phyloP scores from a whole-genome alignment of 2,113 vertebrate genomes.

The Monarcha castaneiventris region DNA sequence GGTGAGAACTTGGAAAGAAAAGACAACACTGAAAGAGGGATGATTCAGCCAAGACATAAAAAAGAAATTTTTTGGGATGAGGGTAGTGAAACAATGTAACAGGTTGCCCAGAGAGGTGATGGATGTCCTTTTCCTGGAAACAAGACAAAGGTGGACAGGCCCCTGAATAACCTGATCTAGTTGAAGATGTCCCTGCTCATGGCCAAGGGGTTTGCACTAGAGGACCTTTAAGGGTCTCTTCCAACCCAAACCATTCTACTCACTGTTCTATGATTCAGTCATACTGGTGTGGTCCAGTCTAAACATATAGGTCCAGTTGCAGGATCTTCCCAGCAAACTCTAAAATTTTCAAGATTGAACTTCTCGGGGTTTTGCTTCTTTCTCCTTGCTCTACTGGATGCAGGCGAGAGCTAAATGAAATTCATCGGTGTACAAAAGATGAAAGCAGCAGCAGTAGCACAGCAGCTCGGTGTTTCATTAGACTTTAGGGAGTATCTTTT shows the following conservation, averaged over 20 bases:
- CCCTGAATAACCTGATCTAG: background rate
- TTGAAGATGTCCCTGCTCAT: background rate
- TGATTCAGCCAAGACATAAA: background rate
- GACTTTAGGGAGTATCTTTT: background rate
- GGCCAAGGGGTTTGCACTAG: fast-evolving
- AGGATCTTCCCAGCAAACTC: background rate
- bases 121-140: background rate
- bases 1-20: background rate
- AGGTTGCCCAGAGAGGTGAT: background rate
- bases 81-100: fast-evolving
- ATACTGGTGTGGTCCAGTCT: background rate
- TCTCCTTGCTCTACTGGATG: background rate
- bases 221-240: background rate
- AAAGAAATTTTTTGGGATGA: background rate
- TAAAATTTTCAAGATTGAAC: background rate
- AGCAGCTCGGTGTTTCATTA: background rate
- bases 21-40: background rate
- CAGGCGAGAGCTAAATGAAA: background rate
- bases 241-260: background rate
- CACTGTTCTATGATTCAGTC: background rate
- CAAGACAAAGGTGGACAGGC: fast-evolving
- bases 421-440: background rate
- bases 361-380: background rate
- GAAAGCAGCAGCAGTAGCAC: background rate
- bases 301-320: background rate